A percentile compares a stretch with the other conserved stretches of the same genome.
phyloP scores from a whole-genome alignment of 2,113 vertebrate species.

The Formicarius rufipectus region DNA sequence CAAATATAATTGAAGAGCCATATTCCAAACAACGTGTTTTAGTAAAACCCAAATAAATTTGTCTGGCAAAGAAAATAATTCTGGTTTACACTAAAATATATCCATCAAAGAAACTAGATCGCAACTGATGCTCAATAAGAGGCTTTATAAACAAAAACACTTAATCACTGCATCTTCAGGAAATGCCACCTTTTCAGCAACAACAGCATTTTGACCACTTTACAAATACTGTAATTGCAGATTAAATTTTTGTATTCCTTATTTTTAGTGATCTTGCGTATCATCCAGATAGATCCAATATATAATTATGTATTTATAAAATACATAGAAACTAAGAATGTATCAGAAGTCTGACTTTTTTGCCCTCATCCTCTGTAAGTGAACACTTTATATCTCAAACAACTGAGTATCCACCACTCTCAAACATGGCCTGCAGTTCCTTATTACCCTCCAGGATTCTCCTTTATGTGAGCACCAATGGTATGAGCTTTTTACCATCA shows the following conservation, averaged over 20 bases:
- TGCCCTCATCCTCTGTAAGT: not conserved
- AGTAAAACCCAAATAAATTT: not conserved
- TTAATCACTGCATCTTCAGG: not conserved
- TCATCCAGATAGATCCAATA: not conserved
- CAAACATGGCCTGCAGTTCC: not conserved
- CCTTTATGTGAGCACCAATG: not conserved
- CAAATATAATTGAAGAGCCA: not conserved
- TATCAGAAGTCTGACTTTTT: not conserved
- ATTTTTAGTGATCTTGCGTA: not conserved
- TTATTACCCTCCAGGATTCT: not conserved
- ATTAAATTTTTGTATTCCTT: not conserved
- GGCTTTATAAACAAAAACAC: not conserved
- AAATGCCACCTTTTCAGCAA: not conserved
- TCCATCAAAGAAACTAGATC: not conserved
- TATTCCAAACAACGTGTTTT: not conserved
- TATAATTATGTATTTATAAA: not conserved
- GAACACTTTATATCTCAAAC: not conserved
- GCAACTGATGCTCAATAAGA: not conserved
- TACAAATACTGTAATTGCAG: not conserved
- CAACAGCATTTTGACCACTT: not conserved
- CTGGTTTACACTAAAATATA: not conserved
- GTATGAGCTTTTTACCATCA: not conserved
- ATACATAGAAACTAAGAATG: not conserved
- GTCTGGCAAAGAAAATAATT: not conserved
- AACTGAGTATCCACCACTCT: not conserved